These are phyloP conservation scores for Cotesia typhae DNA, from an alignment of 1,140 invertebrate genomes.

Conservation along the genomic window DNA sequence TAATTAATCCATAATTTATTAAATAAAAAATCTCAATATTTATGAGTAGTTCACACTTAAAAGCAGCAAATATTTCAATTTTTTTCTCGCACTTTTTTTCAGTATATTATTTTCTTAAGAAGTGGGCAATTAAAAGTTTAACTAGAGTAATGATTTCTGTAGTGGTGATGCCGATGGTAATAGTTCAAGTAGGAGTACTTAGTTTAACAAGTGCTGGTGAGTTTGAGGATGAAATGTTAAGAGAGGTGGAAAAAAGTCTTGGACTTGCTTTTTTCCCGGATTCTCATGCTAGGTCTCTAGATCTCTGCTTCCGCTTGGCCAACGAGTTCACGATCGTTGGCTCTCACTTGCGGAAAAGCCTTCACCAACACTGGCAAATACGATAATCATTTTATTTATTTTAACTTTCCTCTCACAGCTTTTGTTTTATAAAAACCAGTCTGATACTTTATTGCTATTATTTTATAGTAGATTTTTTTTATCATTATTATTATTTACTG, in stretches of 20 bases:
- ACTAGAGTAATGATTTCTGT: slow-evolving; percentile 49
- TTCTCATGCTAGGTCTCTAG: neutral
- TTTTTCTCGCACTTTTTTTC: neutral
- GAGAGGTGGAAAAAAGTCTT: neutral
- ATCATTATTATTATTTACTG: neutral
- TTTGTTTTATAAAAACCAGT: neutral
- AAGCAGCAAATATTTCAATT: slow-evolving; percentile 2
- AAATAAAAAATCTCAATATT: too few species aligned
- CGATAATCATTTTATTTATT: slow-evolving; percentile 24
- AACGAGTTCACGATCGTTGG: slow-evolving; percentile 27
- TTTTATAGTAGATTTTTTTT: neutral
- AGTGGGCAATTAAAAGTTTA: slow-evolving; percentile 59
- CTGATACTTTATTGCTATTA: slow-evolving; percentile 1
- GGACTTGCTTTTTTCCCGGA: neutral
- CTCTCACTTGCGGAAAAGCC: slow-evolving; percentile 3
- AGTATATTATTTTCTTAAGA: slow-evolving; percentile 38
- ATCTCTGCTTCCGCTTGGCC: slow-evolving; percentile 12
- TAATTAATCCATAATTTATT: too few species aligned
- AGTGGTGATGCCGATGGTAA: neutral
- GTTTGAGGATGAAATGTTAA: neutral
- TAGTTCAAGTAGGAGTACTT: too few species aligned
- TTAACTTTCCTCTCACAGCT: neutral
- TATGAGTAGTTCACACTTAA: slow-evolving; percentile 3
- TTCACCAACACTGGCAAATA: slow-evolving; percentile 6
- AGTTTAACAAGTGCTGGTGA: too few species aligned